Evolutionary conservation across 2,797 vertebrate genomes (phyloP).

Genomic region (Urophycis tenuis): DNA sequence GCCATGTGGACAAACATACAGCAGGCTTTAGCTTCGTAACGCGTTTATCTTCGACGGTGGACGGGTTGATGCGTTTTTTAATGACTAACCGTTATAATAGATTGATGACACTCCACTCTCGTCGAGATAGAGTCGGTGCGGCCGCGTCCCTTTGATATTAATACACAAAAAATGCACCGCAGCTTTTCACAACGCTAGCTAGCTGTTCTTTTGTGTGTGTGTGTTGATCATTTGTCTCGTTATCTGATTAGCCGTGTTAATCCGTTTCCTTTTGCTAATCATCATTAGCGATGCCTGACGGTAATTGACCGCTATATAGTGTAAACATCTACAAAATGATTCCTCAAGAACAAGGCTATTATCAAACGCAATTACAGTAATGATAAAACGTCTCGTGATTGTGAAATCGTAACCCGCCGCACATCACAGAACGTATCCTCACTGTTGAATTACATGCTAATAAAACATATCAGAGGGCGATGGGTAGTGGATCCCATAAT

Average conservation of each 20-base stretch:
- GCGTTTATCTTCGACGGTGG: background rate
- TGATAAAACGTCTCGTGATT: constrained; percentile 1
- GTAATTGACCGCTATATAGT: background rate
- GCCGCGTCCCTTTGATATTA: background rate
- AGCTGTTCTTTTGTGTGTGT: background rate
- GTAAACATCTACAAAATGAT: constrained; percentile 2
- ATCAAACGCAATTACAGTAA: background rate
- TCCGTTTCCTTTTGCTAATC: background rate
- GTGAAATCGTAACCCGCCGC: background rate
- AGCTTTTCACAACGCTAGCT: background rate
- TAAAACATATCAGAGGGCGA: background rate
- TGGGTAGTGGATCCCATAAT: background rate
- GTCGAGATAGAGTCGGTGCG: background rate
- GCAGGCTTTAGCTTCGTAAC: background rate
- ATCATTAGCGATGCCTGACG: background rate
- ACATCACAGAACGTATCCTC: background rate
- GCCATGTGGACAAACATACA: background rate
- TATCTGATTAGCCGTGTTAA: constrained; percentile 1
- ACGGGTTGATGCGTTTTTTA: background rate
- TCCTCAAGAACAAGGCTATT: background rate
- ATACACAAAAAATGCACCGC: background rate
- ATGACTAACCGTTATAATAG: background rate
- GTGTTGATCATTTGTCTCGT: constrained; percentile 2
- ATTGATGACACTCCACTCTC: background rate
- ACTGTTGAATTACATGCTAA: background rate